A percentile compares a stretch with the other conserved stretches of the same genome.
Evolutionary conservation across 2,888 invertebrate species (phyloP).

Genomic region (Plagodis dolabraria): DNA sequence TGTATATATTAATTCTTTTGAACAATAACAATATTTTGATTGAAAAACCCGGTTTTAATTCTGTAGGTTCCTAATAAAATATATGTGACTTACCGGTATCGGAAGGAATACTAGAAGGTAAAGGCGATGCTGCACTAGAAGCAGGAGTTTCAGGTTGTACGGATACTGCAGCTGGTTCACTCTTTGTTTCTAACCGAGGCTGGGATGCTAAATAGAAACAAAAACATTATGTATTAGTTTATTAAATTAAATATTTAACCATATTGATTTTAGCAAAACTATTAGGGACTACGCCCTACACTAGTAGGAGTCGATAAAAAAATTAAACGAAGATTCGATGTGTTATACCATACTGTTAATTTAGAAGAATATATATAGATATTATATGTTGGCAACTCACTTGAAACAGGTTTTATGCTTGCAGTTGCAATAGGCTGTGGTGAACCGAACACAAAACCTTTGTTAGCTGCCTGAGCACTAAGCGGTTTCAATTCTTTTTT

Average conservation of each 20-base stretch:
- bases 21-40: too few species aligned
- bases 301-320: too few species aligned
- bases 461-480: conserved; percentile 43
- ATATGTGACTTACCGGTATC: conserved; percentile 22
- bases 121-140: conserved; percentile 32
- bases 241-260: too few species aligned
- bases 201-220: too few species aligned
- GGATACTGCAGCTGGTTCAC: conserved; percentile 26
- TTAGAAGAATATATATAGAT: too few species aligned
- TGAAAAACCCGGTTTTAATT: too few species aligned
- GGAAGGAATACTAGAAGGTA: conserved; percentile 40
- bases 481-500: conserved; percentile 57
- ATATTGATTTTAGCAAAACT: too few species aligned
- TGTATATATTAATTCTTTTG: too few species aligned
- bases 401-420: conserved; percentile 24
- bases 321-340: too few species aligned
- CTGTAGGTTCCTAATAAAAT: background rate
- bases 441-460: conserved; percentile 39
- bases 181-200: conserved; percentile 33
- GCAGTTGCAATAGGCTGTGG: conserved; percentile 40
- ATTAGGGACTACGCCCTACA: too few species aligned
- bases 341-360: too few species aligned
- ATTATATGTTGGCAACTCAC: conserved; percentile 40
- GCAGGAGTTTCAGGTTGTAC: conserved; percentile 36
- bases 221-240: too few species aligned